phyloP scores from a whole-genome alignment of 1,140 invertebrate species.

The Cephus cinctus region DNA sequence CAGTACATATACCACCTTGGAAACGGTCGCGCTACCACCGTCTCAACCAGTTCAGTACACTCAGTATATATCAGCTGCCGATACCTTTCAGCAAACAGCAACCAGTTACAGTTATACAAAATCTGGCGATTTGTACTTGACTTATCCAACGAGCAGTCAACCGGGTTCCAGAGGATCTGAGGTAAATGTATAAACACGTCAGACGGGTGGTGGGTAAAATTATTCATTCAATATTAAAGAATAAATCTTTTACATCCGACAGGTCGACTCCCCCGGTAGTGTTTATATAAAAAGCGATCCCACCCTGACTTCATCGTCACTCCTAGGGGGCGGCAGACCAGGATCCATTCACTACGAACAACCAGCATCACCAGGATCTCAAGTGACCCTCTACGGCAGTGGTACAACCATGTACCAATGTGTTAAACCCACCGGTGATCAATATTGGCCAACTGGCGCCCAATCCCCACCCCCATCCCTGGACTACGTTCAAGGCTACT shows the following conservation, averaged over 20 bases:
- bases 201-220: too few species aligned
- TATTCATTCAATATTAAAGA: constrained; percentile 1
- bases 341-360: constrained; percentile 58
- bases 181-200: constrained; percentile 23
- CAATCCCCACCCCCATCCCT: constrained; percentile 36
- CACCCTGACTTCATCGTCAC: constrained; percentile 58
- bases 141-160: constrained; percentile 42
- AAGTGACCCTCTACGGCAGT: constrained; percentile 59
- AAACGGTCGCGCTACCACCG: constrained; percentile 42
- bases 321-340: constrained; percentile 40
- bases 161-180: constrained; percentile 32
- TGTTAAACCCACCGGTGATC: constrained; percentile 36
- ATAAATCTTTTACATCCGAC: constrained; percentile 5
- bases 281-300: constrained; percentile 59
- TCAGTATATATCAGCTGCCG: constrained; percentile 38
- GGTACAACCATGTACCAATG: constrained; percentile 53
- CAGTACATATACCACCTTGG: constrained; percentile 50
- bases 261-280: constrained; percentile 45
- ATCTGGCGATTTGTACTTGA: constrained; percentile 36
- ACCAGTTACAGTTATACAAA: constrained; percentile 42
- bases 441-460: constrained; percentile 36
- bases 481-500: constrained; percentile 39
- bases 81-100: constrained; percentile 38
- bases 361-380: constrained; percentile 54
- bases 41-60: constrained; percentile 43